Evolutionary conservation across 2,113 vertebrate genomes (phyloP).

Genomic region (Chascanopsetta lugubris): DNA sequence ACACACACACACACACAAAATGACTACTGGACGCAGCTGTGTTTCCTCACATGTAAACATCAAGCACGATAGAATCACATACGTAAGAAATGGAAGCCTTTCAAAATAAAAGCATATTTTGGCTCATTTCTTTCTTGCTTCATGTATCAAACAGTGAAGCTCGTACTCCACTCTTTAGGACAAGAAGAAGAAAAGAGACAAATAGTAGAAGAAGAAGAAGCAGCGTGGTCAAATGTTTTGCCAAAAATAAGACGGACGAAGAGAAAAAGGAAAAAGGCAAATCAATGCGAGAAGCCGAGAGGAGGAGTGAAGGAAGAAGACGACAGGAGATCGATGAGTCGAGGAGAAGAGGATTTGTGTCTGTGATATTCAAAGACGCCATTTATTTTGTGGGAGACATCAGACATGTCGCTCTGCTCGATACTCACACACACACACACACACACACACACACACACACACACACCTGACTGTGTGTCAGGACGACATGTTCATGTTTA

Average conservation of each 20-base stretch:
- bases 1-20: no score
- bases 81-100: no score
- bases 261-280: constrained; percentile 8
- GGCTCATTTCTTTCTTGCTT: no score
- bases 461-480: constrained; percentile 59
- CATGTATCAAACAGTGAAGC: no score
- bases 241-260: constrained; percentile 11
- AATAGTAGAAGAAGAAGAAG: background rate
- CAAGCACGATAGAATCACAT: no score
- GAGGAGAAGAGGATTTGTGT: constrained; percentile 7
- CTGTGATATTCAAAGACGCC: constrained; percentile 26
- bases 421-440: constrained; percentile 24
- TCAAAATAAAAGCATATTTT: no score
- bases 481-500: constrained; percentile 1
- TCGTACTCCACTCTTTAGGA: no score
- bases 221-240: background rate
- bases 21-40: no score
- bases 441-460: constrained; percentile 5
- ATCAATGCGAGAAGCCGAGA: background rate
- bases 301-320: background rate
- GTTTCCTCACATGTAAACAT: no score
- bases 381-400: constrained; percentile 29
- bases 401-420: constrained; percentile 41
- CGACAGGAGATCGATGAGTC: background rate
- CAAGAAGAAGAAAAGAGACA: background rate